Evolutionary conservation across 2,113 vertebrate genomes (phyloP), one percentile per base, ranked within the genome.

Genomic region (Eublepharis macularius): DNA sequence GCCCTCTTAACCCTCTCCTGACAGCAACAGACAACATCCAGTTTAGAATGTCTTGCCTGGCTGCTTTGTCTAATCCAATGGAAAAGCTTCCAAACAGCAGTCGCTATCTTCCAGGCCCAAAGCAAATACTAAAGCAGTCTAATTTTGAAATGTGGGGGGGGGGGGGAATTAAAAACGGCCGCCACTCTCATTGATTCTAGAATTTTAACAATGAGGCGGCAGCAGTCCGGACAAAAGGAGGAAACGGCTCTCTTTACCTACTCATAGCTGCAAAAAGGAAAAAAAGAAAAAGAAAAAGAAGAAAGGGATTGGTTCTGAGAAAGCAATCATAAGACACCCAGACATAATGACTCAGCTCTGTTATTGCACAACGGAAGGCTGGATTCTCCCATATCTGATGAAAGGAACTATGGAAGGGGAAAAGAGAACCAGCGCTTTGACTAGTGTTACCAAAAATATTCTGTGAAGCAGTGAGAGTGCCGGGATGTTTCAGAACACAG

Each of bases 1-100:
- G 89, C 94, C 91, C 88, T 51, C 90, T 95, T 96, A 96, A 95
- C 94, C 80, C 94, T 87, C 90, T 87, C 85, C 6, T 89, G 73
- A 89, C 90, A 88, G 81, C 14, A 8, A 0, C 2, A 65, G 32
- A 72, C 2, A 29, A 41, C 80, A 82, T 81, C 32, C 88, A 13
- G 11, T 34, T 88, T 88, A 65, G 90, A 78, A 88, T 75, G 83
- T 81, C 70, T 70, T 89, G 73, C 75, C 87, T 32, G 88, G 54
- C 81, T 82, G 81, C 2, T 66, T 6, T 84, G 81, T 70, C 39
- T 65, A 49, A 87, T 17, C 60, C 85, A 24, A 39, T 2, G 68
- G 32, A 29, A 60, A 41, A n/a, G 39, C 11, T 10, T 9, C 1
- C 1, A 14, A 63, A 32, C 26, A 43, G 26, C 11, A 73, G 51